phyloP scores from a whole-genome alignment of 2,888 invertebrate genomes.

The Metalampra italica region DNA sequence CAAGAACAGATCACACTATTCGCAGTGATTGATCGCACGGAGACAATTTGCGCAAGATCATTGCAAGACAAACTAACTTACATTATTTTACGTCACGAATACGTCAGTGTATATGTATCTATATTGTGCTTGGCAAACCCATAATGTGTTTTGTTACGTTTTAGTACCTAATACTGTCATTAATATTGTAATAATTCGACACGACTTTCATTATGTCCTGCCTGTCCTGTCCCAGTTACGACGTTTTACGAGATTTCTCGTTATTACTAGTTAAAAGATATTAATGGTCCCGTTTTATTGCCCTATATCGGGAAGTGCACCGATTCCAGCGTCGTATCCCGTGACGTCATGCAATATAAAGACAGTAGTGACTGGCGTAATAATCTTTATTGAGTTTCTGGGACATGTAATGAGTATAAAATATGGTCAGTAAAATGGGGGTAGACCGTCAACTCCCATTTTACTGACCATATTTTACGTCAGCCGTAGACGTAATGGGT shows the following conservation, averaged over 20 bases:
- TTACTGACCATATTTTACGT: background rate
- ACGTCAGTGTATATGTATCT: too few species aligned
- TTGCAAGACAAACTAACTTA: too few species aligned
- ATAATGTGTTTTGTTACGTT: too few species aligned
- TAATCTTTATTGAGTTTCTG: constrained; percentile 1
- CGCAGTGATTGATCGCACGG: too few species aligned
- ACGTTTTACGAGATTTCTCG: constrained; percentile 5
- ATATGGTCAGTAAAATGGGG: background rate
- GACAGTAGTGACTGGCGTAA: background rate
- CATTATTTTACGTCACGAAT: too few species aligned
- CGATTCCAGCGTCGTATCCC: background rate
- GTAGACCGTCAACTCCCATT: too few species aligned
- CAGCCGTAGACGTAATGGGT: background rate
- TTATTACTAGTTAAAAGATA: constrained; percentile 7
- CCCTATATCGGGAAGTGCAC: background rate
- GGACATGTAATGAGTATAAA: background rate
- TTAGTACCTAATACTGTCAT: background rate
- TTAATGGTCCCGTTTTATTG: constrained; percentile 4
- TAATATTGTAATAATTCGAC: background rate
- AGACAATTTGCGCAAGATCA: too few species aligned
- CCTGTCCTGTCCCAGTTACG: constrained; percentile 2
- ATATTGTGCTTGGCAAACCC: too few species aligned
- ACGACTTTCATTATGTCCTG: constrained; percentile 2
- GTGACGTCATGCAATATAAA: background rate
- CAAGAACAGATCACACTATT: too few species aligned